phyloP scores from a whole-genome alignment of 2,888 invertebrate species.

The Horisme vitalbata region DNA sequence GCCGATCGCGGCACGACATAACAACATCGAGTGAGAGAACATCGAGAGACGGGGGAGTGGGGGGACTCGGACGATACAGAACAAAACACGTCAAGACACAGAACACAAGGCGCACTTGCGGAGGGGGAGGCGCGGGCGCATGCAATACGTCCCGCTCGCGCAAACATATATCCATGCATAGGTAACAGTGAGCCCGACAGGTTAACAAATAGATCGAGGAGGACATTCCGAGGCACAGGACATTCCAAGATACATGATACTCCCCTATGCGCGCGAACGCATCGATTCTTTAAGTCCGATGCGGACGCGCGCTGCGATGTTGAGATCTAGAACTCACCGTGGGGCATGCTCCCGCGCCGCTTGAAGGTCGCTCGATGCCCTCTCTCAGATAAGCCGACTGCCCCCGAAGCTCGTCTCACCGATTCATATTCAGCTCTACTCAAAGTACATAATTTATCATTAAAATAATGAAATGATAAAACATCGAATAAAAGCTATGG shows the following conservation, averaged over 20 bases:
- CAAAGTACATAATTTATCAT: conserved; percentile 37
- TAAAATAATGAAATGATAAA: conserved; percentile 14
- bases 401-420: conserved; percentile 32
- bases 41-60: conserved; percentile 59
- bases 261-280: conserved; percentile 78
- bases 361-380: conserved; percentile 36
- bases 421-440: conserved; percentile 62
- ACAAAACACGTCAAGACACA: conserved; percentile 81
- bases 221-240: conserved; percentile 84
- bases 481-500: conserved; percentile 2
- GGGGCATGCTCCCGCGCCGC: conserved; percentile 48
- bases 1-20: conserved; percentile 48
- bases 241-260: conserved; percentile 84
- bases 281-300: conserved; percentile 46
- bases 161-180: conserved; percentile 74
- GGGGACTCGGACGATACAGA: conserved; percentile 69
- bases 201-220: conserved; percentile 77
- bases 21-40: conserved; percentile 66
- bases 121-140: conserved; percentile 63
- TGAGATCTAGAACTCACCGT: conserved; percentile 84
- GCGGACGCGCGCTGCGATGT: conserved; percentile 79
- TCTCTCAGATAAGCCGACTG: conserved; percentile 26
- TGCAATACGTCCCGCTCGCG: conserved; percentile 70
- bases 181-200: conserved; percentile 72
- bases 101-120: conserved; percentile 77